phyloP scores from a whole-genome alignment of 2,797 vertebrate species.

The Varecia variegata region DNA sequence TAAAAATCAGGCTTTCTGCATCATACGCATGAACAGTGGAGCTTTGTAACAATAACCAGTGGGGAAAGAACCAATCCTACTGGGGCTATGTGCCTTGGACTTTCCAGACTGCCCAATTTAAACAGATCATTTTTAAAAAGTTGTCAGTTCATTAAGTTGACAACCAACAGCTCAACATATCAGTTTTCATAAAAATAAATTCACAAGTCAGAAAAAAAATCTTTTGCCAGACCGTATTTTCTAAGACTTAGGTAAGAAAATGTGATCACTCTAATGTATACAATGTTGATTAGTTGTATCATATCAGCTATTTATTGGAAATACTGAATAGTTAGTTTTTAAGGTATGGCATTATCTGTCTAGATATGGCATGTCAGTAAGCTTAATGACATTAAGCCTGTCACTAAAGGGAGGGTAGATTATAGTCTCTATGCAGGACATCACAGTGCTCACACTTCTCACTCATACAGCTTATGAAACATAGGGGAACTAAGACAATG shows the following conservation, averaged over 20 bases:
- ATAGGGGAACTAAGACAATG: conserved; percentile 61
- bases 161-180: neutral
- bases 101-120: neutral
- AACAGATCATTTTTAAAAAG: neutral
- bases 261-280: neutral
- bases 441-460: conserved; percentile 66
- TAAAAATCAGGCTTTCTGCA: neutral
- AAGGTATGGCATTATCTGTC: neutral
- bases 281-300: neutral
- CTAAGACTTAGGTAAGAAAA: conserved; percentile 27
- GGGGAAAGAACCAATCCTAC: neutral
- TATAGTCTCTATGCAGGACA: conserved; percentile 63
- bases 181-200: neutral
- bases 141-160: conserved; percentile 18
- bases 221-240: neutral
- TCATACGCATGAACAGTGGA: neutral
- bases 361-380: neutral
- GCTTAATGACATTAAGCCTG: conserved; percentile 41
- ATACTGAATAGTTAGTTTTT: neutral
- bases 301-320: neutral
- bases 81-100: neutral
- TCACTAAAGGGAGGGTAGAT: conserved; percentile 77
- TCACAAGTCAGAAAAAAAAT: conserved; percentile 28
- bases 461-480: neutral
- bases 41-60: neutral